Conservation (phyloP, 92 coral and sea anemone genomes). For the Zoanthus sociatus region DNA sequence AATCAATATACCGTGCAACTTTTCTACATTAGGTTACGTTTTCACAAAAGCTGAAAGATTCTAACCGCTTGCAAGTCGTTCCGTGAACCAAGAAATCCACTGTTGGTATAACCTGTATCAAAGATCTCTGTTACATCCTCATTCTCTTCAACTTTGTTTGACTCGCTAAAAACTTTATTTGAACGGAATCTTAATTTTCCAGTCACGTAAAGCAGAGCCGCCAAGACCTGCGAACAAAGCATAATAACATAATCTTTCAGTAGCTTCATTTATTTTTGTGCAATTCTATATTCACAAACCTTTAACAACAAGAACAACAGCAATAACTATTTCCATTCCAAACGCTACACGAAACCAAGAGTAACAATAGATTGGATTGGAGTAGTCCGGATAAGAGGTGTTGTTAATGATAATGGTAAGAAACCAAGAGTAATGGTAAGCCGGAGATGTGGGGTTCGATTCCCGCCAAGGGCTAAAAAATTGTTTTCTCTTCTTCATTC, state of each 20-base stretch:
- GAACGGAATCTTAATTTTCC: slow-evolving; percentile 7
- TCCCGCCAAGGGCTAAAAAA: too few relatives aligned
- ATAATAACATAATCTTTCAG: too few relatives aligned
- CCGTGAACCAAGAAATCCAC: slow-evolving; percentile 36
- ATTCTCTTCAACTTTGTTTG: slow-evolving; percentile 63
- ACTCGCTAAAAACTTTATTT: slow-evolving; percentile 15
- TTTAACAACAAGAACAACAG: background rate
- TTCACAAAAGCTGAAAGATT: background rate
- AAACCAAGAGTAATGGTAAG: too few relatives aligned
- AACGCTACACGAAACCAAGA: too few relatives aligned
- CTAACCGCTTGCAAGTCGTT: slow-evolving; percentile 47
- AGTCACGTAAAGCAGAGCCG: slow-evolving; percentile 48
- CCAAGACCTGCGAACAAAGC: slow-evolving; percentile 45
- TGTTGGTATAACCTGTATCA: slow-evolving; percentile 33
- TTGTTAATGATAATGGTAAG: too few relatives aligned
- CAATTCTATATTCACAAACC: background rate
- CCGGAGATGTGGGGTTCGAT: too few relatives aligned
- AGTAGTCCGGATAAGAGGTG: too few relatives aligned
- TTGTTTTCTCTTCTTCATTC: too few relatives aligned
- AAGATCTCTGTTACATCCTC: slow-evolving; percentile 60
- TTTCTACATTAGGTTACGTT: background rate
- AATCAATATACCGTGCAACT: background rate
- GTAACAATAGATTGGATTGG: too few relatives aligned
- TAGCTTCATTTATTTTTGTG: background rate
- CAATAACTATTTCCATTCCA: too few relatives aligned